Conservation (phyloP, 2,113 vertebrate species). For the Osmerus mordax region DNA sequence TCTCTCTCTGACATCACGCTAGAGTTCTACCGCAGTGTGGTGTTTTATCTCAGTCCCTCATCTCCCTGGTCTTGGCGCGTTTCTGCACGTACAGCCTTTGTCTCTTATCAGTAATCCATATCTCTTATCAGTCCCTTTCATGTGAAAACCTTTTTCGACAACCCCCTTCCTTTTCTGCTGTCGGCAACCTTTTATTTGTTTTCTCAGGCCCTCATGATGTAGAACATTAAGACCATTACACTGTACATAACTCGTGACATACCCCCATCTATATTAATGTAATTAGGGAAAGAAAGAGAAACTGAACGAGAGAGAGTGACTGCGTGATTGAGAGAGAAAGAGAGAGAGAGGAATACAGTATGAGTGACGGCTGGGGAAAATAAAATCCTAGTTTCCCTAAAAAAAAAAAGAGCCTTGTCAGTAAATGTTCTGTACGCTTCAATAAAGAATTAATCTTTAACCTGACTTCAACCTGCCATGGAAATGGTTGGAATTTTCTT, state of each 20-base stretch:
- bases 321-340: constrained; percentile 14
- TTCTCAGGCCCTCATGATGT: constrained; percentile 45
- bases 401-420: not conserved
- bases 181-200: constrained; percentile 55
- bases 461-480: not conserved
- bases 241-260: too few species aligned
- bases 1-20: constrained; percentile 16
- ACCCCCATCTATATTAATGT: not conserved
- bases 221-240: too few species aligned
- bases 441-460: constrained; percentile 16
- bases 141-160: constrained; percentile 49
- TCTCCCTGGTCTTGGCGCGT: constrained; percentile 64
- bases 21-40: too few species aligned
- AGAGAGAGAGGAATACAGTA: not conserved
- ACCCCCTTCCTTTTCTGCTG: constrained; percentile 33
- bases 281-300: not conserved
- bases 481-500: constrained; percentile 19
- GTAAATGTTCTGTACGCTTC: constrained; percentile 12
- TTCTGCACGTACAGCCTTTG: constrained; percentile 71
- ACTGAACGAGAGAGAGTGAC: too few species aligned
- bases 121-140: constrained; percentile 70
- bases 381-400: not conserved
- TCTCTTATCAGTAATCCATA: constrained; percentile 67
- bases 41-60: constrained; percentile 58
- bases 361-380: not conserved